A percentile compares a stretch with the other conserved stretches of the same genome.
phyloP scores from a whole-genome alignment of 2,888 invertebrate species.

The Rambutsinella grinnellia region DNA sequence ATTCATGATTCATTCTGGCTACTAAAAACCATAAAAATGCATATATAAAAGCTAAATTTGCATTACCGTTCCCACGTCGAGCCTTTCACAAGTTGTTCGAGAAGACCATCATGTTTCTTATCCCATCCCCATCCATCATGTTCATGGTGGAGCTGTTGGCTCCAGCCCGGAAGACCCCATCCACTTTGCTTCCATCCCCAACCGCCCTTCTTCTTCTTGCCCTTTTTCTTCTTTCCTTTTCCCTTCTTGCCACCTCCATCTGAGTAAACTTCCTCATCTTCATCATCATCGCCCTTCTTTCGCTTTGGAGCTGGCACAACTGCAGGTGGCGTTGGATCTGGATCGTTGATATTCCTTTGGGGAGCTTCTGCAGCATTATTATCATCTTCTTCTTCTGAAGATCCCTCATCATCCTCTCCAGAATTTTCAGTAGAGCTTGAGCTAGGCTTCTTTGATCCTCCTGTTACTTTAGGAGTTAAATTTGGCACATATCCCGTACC shows the following conservation, averaged over 20 bases:
- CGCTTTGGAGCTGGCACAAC: neutral
- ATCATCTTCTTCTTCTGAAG: slow-evolving; percentile 33
- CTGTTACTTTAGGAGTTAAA: slow-evolving; percentile 31
- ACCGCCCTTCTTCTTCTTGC: slow-evolving; percentile 7
- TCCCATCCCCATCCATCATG: slow-evolving; percentile 48
- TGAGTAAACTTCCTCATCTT: slow-evolving; percentile 28
- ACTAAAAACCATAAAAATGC: too few species aligned
- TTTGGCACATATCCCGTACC: slow-evolving; percentile 25
- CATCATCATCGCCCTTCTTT: slow-evolving; percentile 36
- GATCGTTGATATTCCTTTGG: neutral
- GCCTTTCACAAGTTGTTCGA: slow-evolving; percentile 54
- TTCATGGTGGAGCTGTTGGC: neutral
- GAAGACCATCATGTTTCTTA: slow-evolving; percentile 34
- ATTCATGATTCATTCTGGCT: too few species aligned
- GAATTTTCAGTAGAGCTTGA: slow-evolving; percentile 5
- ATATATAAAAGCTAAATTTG: too few species aligned
- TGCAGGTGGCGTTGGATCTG: slow-evolving; percentile 11
- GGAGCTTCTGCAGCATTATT: neutral
- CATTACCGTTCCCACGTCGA: slow-evolving; percentile 60
- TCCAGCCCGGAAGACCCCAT: slow-evolving; percentile 21
- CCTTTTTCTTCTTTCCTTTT: slow-evolving; percentile 39
- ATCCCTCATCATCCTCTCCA: slow-evolving; percentile 25
- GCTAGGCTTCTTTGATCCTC: neutral
- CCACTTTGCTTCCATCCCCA: slow-evolving; percentile 41
- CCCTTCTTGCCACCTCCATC: slow-evolving; percentile 17